Conservation (phyloP, 2,888 invertebrate genomes). For the Rhorus exstirpatorius region DNA sequence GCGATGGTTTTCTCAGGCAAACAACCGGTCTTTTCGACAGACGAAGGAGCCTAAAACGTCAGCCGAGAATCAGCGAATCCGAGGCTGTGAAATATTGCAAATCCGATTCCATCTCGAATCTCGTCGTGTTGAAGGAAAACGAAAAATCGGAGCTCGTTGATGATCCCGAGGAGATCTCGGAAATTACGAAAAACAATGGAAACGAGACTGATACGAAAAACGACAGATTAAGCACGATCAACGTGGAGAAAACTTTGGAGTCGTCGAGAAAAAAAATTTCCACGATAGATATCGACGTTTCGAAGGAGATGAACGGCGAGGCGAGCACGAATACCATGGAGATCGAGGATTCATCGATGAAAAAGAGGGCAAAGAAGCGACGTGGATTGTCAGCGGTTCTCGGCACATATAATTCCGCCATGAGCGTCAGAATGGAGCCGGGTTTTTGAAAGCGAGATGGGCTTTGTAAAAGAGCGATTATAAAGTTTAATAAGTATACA, state of each 20-base stretch:
- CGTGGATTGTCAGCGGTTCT: conserved; percentile 80
- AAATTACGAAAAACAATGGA: conserved; percentile 22
- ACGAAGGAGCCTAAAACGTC: conserved; percentile 80
- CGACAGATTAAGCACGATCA: conserved; percentile 37
- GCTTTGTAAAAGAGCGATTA: neutral
- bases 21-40: conserved; percentile 62
- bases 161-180: conserved; percentile 7
- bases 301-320: conserved; percentile 35
- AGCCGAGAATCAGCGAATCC: conserved; percentile 78
- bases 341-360: conserved; percentile 33
- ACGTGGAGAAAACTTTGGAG: conserved; percentile 26
- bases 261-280: conserved; percentile 26
- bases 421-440: conserved; percentile 82
- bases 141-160: conserved; percentile 37
- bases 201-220: conserved; percentile 57
- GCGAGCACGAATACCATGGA: neutral
- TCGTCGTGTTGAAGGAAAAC: conserved; percentile 5
- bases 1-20: conserved; percentile 75
- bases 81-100: conserved; percentile 68
- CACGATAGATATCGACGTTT: neutral
- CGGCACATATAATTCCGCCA: conserved; percentile 79
- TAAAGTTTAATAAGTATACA: conserved; percentile 17
- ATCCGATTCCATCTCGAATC: conserved; percentile 32
- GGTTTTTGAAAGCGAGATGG: conserved; percentile 78
- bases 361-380: conserved; percentile 73